Percentiles rank a stretch among this genome's conserved stretches.
These are phyloP conservation scores for Campylomormyrus tamandua DNA, from an alignment of 2,113 vertebrate species.

Conservation along the genomic window DNA sequence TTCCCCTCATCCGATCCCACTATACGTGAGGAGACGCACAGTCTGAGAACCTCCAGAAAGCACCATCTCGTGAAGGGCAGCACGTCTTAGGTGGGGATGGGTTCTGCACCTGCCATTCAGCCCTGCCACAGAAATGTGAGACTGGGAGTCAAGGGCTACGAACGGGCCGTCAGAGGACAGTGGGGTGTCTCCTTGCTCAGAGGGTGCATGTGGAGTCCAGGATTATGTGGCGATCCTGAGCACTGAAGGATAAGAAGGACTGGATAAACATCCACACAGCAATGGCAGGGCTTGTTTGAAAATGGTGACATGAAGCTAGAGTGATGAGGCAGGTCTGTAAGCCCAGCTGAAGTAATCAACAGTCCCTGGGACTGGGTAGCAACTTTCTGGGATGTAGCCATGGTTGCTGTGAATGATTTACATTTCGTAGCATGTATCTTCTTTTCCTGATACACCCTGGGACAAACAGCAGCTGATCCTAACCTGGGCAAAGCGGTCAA, in stretches of 20 bases:
- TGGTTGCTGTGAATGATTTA: background rate
- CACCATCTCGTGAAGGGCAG: background rate
- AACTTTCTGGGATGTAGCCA: background rate
- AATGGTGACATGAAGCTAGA: background rate
- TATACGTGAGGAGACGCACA: background rate
- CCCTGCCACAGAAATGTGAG: background rate
- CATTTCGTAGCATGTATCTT: background rate
- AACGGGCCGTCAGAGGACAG: background rate
- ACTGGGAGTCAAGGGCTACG: background rate
- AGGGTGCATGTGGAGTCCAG: background rate
- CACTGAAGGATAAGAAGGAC: background rate
- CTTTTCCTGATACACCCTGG: background rate
- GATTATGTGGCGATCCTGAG: background rate
- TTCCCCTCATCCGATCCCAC: background rate
- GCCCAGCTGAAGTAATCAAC: background rate
- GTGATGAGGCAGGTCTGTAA: background rate
- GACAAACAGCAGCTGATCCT: background rate
- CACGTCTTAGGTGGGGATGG: background rate
- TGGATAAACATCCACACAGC: background rate
- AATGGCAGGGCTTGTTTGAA: background rate
- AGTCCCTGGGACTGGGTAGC: background rate
- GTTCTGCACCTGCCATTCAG: background rate
- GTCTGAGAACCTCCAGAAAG: background rate
- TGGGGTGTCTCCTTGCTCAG: background rate
- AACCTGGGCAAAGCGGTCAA: background rate